Evolutionary conservation across 2,797 vertebrate genomes (phyloP).

Genomic region (Sciaenops ocellatus): DNA sequence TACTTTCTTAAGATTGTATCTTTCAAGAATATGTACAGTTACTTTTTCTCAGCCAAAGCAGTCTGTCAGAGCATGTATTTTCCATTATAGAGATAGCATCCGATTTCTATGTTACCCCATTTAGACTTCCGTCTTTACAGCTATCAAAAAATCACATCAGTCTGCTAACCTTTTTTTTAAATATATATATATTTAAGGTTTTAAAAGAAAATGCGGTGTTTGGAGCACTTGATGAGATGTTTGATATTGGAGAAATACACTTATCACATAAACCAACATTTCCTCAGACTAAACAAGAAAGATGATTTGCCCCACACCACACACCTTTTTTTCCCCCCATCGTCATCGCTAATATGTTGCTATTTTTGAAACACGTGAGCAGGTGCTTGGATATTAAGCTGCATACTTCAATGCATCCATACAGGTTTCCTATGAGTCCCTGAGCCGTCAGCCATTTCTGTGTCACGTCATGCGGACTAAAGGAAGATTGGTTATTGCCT

Average conservation of each 20-base stretch:
- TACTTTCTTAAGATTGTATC: constrained; percentile 85
- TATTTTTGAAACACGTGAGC: constrained; percentile 40
- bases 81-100: constrained; percentile 97
- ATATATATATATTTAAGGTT: constrained; percentile 89
- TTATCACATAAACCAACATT: constrained; percentile 59
- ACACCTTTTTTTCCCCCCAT: not conserved
- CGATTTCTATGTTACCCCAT: constrained; percentile 91
- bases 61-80: constrained; percentile 93
- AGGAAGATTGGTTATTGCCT: constrained; percentile 25
- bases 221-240: constrained; percentile 88
- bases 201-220: constrained; percentile 81
- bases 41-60: constrained; percentile 86
- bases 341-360: constrained; percentile 30
- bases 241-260: constrained; percentile 87
- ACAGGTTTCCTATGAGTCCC: constrained; percentile 14
- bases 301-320: constrained; percentile 25
- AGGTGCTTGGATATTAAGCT: constrained; percentile 25
- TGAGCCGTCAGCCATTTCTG: constrained; percentile 11
- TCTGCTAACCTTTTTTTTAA: constrained; percentile 91
- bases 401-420: constrained; percentile 10
- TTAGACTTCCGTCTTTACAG: constrained; percentile 94
- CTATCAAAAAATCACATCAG: constrained; percentile 95
- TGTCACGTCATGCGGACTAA: constrained; percentile 23
- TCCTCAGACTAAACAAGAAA: constrained; percentile 35
- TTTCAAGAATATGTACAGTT: constrained; percentile 86